phyloP scores from a whole-genome alignment of 2,888 invertebrate species.

The Electrophaes corylata region DNA sequence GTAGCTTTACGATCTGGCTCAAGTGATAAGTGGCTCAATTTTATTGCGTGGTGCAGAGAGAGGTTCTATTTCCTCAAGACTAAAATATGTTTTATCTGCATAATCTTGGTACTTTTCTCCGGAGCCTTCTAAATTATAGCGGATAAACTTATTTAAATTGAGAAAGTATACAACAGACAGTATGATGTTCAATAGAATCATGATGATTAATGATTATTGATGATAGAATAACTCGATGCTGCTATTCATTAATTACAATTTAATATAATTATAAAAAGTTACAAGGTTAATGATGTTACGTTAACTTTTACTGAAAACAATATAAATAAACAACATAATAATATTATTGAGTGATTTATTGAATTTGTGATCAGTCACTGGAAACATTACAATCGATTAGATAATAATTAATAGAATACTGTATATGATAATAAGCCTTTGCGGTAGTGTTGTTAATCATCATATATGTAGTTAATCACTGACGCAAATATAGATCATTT shows the following conservation, averaged over 20 bases:
- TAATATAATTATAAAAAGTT: too few relatives aligned
- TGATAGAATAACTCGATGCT: background rate
- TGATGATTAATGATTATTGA: background rate
- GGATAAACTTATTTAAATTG: background rate
- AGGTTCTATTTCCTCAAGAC: background rate
- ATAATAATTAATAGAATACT: conserved; percentile 16
- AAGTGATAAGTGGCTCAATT: too few relatives aligned
- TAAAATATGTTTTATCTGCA: background rate
- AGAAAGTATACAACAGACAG: background rate
- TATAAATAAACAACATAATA: background rate
- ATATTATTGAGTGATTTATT: conserved; percentile 7
- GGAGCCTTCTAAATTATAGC: background rate
- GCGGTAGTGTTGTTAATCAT: conserved; percentile 12
- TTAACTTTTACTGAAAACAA: background rate
- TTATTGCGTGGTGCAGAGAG: background rate
- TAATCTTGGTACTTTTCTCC: background rate
- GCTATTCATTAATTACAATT: too few relatives aligned
- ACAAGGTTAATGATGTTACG: background rate
- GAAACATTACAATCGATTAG: conserved; percentile 20
- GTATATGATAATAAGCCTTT: conserved; percentile 3
- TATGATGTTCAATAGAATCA: background rate
- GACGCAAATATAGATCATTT: conserved; percentile 5
- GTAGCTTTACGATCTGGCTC: too few relatives aligned
- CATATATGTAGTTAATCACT: conserved; percentile 10
- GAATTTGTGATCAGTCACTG: conserved; percentile 5